Evolutionary conservation across 2,797 vertebrate species (phyloP).

Genomic region (Sciurus carolinensis): DNA sequence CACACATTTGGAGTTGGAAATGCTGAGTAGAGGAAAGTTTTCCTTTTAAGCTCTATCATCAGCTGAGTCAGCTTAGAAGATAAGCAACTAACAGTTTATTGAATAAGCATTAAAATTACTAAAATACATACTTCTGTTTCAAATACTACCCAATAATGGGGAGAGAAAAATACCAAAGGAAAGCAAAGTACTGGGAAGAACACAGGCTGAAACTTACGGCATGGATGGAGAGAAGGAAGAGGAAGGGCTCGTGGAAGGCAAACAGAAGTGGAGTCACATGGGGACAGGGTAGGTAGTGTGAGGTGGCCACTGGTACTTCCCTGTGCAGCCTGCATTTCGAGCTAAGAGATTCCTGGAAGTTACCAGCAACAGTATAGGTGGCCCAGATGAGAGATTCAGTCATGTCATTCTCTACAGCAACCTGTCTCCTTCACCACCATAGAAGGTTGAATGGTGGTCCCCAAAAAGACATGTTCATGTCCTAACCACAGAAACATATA

Average conservation of each 20-base stretch:
- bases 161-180: constrained; percentile 38
- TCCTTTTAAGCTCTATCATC: constrained; percentile 4
- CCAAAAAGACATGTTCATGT: not conserved
- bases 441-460: not conserved
- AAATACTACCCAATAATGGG: not conserved
- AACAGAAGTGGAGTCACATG: not conserved
- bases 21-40: not conserved
- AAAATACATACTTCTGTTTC: constrained; percentile 48
- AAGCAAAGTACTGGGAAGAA: not conserved
- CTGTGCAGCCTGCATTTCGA: not conserved
- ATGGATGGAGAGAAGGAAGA: constrained; percentile 37
- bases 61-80: constrained; percentile 36
- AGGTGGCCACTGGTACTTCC: not conserved
- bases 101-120: constrained; percentile 48
- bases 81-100: constrained; percentile 37
- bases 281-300: not conserved
- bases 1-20: not conserved
- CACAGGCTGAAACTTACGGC: not conserved
- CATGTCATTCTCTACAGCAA: not conserved
- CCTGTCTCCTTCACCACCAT: not conserved
- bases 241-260: not conserved
- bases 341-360: constrained; percentile 5
- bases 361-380: not conserved
- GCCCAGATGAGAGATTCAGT: not conserved
- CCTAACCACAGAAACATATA: not conserved